Evolutionary conservation across 2,888 invertebrate genomes (phyloP).

Genomic region (Oscheius sp.): DNA sequence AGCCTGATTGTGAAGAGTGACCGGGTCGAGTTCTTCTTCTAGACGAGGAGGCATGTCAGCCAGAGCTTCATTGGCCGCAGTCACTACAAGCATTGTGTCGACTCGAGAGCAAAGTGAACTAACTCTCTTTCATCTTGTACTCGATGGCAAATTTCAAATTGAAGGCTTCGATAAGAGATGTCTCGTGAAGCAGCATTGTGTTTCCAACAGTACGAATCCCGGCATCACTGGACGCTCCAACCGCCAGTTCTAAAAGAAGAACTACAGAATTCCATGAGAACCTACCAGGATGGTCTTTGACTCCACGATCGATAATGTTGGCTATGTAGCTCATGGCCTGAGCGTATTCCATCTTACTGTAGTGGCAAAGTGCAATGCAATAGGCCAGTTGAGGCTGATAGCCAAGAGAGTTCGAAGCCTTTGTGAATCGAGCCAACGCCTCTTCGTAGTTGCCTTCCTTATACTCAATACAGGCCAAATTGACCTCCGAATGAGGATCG

Average conservation of each 20-base stretch:
- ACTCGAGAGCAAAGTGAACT: constrained; percentile 52
- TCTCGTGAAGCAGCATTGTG: constrained; percentile 90
- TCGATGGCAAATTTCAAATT: constrained; percentile 98
- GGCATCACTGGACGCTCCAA: constrained; percentile 77
- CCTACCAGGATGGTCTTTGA: constrained; percentile 87
- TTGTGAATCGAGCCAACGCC: constrained; percentile 88
- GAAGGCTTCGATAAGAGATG: constrained; percentile 95
- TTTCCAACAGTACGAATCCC: constrained; percentile 93
- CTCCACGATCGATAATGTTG: constrained; percentile 94
- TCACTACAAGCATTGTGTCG: constrained; percentile 50
- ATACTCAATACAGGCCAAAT: constrained; percentile 91
- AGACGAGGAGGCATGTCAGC: constrained; percentile 81
- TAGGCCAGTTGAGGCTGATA: constrained; percentile 88
- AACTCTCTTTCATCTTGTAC: constrained; percentile 88
- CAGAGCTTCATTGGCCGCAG: constrained; percentile 74
- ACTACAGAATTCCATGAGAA: not conserved
- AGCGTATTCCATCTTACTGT: constrained; percentile 90
- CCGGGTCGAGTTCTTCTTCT: constrained; percentile 96
- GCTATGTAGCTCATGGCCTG: constrained; percentile 90
- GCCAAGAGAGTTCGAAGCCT: constrained; percentile 87
- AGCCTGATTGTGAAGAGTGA: constrained; percentile 91
- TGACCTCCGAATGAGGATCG: constrained; percentile 92
- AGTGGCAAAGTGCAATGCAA: constrained; percentile 94
- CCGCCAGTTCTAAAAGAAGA: constrained; percentile 48
- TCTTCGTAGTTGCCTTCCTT: constrained; percentile 91